phyloP scores from a whole-genome alignment of 2,113 vertebrate genomes.

The Ramphastos sulfuratus region DNA sequence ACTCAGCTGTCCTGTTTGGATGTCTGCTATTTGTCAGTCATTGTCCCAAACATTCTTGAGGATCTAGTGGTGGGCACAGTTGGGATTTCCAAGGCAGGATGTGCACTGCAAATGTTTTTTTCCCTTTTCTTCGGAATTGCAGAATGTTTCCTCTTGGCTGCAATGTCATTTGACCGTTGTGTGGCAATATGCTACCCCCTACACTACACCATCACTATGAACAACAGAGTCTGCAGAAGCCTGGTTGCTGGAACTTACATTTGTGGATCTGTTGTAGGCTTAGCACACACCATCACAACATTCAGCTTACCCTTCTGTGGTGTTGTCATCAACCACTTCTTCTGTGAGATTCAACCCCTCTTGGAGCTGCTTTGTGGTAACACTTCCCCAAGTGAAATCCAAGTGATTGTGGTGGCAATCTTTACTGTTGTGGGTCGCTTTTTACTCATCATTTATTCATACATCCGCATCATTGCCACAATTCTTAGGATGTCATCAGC shows the following conservation, averaged over 20 bases:
- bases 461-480: slow-evolving; percentile 22
- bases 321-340: background rate
- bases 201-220: slow-evolving; percentile 25
- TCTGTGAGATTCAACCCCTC: slow-evolving; percentile 3
- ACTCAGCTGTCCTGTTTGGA: slow-evolving; percentile 52
- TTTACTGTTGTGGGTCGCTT: background rate
- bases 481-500: slow-evolving; percentile 56
- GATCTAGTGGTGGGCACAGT: slow-evolving; percentile 23
- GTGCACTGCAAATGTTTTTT: slow-evolving; percentile 10
- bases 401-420: background rate
- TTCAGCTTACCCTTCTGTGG: background rate
- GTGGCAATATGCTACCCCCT: slow-evolving; percentile 26
- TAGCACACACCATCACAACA: background rate
- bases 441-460: background rate
- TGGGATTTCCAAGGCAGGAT: slow-evolving; percentile 21
- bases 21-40: slow-evolving; percentile 17
- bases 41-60: slow-evolving; percentile 34
- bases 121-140: slow-evolving; percentile 18
- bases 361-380: background rate
- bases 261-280: background rate
- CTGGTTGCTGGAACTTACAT: background rate
- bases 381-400: background rate
- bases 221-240: background rate
- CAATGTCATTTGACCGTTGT: slow-evolving; percentile 29
- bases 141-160: slow-evolving; percentile 41